Conservation (phyloP, 2,888 invertebrate genomes). For the Vesta saturnalis region DNA sequence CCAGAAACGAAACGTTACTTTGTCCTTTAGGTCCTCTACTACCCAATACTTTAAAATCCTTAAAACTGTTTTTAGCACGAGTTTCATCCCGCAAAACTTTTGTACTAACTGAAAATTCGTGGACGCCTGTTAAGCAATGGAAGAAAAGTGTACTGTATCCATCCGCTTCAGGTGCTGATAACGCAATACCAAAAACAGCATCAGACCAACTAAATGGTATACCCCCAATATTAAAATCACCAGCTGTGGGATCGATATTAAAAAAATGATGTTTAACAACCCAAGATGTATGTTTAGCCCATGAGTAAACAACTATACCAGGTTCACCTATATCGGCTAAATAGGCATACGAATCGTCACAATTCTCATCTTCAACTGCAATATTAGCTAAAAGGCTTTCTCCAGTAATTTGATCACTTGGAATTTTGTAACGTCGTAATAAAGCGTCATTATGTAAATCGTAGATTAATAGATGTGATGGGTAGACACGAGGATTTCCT, state of each 20-base stretch:
- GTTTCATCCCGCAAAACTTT: constrained; percentile 71
- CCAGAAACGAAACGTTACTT: constrained; percentile 77
- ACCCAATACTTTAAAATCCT: constrained; percentile 74
- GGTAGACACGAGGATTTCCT: constrained; percentile 62
- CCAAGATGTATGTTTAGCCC: constrained; percentile 78
- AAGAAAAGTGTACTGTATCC: constrained; percentile 80
- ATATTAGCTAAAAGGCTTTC: constrained; percentile 81
- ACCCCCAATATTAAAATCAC: constrained; percentile 77
- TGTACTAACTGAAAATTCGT: constrained; percentile 81
- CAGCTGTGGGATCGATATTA: constrained; percentile 70
- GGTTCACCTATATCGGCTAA: constrained; percentile 76
- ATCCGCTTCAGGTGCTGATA: constrained; percentile 71
- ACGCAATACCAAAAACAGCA: constrained; percentile 78
- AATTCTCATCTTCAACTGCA: constrained; percentile 78
- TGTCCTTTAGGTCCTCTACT: constrained; percentile 77
- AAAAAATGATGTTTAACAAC: constrained; percentile 71
- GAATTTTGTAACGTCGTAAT: constrained; percentile 73
- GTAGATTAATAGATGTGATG: constrained; percentile 75
- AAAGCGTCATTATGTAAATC: constrained; percentile 77
- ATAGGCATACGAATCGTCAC: constrained; percentile 78
- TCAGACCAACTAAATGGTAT: constrained; percentile 80
- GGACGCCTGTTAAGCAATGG: constrained; percentile 80
- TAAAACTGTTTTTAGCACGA: constrained; percentile 66
- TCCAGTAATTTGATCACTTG: constrained; percentile 71
- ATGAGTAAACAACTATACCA: constrained; percentile 80